Conservation (phyloP, 2,888 invertebrate species). For the Elegia similella region DNA sequence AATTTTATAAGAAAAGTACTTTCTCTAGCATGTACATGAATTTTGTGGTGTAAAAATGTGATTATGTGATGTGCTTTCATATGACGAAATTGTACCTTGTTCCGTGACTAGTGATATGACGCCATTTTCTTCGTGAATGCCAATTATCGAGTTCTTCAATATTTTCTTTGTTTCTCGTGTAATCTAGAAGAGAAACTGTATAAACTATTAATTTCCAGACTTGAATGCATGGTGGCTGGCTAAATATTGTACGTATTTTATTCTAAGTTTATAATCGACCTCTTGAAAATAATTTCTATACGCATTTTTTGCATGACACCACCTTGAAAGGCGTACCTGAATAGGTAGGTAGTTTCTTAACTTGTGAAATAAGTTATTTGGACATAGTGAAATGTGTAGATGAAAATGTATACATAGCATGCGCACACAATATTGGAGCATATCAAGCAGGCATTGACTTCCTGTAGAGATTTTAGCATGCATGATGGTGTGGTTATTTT, state of each 20-base stretch:
- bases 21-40: constrained; percentile 53
- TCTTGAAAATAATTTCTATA: constrained; percentile 35
- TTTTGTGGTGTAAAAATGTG: constrained; percentile 57
- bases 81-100: constrained; percentile 80
- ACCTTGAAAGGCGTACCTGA: constrained; percentile 60
- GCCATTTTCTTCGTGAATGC: constrained; percentile 83
- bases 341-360: constrained; percentile 41
- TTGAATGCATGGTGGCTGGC: constrained; percentile 33
- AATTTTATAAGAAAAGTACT: constrained; percentile 59
- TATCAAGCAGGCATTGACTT: neutral
- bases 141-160: constrained; percentile 76
- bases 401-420: neutral
- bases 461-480: constrained; percentile 5
- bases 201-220: constrained; percentile 32
- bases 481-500: constrained; percentile 11
- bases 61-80: constrained; percentile 58
- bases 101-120: constrained; percentile 81
- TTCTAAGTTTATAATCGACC: constrained; percentile 13
- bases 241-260: constrained; percentile 32
- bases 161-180: constrained; percentile 61
- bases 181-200: constrained; percentile 29
- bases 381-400: neutral
- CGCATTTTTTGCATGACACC: constrained; percentile 73
- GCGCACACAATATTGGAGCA: neutral
- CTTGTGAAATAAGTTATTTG: constrained; percentile 15